Base-by-base conservation (phyloP, 2,888 invertebrate genomes). In the Lissonota sp. region DNA sequence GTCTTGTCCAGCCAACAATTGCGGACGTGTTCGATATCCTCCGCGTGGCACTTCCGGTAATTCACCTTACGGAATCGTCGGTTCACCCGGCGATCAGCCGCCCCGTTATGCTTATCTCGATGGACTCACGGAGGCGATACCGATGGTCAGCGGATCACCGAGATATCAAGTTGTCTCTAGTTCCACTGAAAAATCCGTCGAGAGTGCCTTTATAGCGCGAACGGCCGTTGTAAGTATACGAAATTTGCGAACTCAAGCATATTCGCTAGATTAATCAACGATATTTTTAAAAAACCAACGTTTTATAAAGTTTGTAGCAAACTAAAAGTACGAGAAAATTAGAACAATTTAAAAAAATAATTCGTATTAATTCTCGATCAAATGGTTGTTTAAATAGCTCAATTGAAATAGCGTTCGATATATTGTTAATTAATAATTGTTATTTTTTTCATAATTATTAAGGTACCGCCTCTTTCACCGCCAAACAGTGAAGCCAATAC, bases 391-490 rank as follows among this genome's bases (percentile, higher is more conserved):
- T 26, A 26, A 26, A 26, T 2, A 26, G 26, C 26, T 3, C 3
- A 26, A 26, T 26, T 26, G 1, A 26, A 26, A 26, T 26, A 26
- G 26, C 26, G 1, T 26, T 26, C 26, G 26, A 2, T 26, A 26
- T 26, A 26, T 26, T 26, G 26, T 26, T 26, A 26, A 26, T 26
- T 26, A 26, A 26, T 26, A 1, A 26, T 26, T 26, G 26, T 26
- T n/a, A n/a, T 58, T 42, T 70, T 70, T 46, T 40, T 26, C 26
- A 14, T 40, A 6, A 5, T 73, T 66, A 70, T 79, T 37, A 67
- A 92, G 92, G 92, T 92, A 42, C 91, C 92, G n/a, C 92, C 92
- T 5, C 83, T 92, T 49, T 92, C 92, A 0, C 91, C 92, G 7
- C 91, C 91, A 6, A 89, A 85, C 80, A 92, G 92, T 71, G 92